These are phyloP conservation scores for Myxocyprinus asiaticus DNA, from an alignment of 2,113 vertebrate genomes.

Conservation along the genomic window DNA sequence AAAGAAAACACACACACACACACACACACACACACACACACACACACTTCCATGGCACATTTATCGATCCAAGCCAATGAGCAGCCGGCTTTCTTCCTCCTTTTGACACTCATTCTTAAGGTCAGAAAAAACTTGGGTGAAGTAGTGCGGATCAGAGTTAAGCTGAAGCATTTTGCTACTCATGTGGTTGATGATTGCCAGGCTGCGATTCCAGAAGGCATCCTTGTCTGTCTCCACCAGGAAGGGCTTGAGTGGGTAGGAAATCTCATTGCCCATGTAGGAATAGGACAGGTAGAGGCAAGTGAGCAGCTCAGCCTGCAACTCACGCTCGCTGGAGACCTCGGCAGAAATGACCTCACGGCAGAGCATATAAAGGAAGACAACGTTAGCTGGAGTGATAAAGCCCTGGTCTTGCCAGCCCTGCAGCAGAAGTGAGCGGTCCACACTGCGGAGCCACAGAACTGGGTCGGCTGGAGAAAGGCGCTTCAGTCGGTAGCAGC, in stretches of 20 bases:
- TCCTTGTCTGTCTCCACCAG: conserved; percentile 75
- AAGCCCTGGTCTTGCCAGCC: conserved; percentile 80
- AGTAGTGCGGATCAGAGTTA: conserved; percentile 77
- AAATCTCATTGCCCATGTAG: conserved; percentile 80
- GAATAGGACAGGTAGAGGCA: conserved; percentile 79
- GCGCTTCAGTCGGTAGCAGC: conserved; percentile 75
- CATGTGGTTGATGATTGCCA: conserved; percentile 77
- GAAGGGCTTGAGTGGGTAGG: conserved; percentile 78
- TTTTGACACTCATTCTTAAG: conserved; percentile 77
- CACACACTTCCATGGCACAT: too few relatives aligned
- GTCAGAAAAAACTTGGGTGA: conserved; percentile 77
- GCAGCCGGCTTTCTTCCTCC: conserved; percentile 82
- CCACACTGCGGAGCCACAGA: conserved; percentile 75
- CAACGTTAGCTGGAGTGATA: conserved; percentile 76
- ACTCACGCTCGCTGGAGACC: conserved; percentile 73
- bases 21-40: too few relatives aligned
- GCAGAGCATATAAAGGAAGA: conserved; percentile 80
- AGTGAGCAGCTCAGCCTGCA: conserved; percentile 76
- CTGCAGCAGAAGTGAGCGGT: conserved; percentile 74
- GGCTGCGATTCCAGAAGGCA: conserved; percentile 77
- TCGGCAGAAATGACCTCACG: conserved; percentile 74
- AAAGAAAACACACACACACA: too few relatives aligned
- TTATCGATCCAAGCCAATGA: conserved; percentile 90
- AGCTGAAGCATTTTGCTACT: conserved; percentile 79
- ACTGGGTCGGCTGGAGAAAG: conserved; percentile 72